Evolutionary conservation across 2,113 vertebrate genomes (phyloP).

Genomic region (Lophochroa leadbeateri): DNA sequence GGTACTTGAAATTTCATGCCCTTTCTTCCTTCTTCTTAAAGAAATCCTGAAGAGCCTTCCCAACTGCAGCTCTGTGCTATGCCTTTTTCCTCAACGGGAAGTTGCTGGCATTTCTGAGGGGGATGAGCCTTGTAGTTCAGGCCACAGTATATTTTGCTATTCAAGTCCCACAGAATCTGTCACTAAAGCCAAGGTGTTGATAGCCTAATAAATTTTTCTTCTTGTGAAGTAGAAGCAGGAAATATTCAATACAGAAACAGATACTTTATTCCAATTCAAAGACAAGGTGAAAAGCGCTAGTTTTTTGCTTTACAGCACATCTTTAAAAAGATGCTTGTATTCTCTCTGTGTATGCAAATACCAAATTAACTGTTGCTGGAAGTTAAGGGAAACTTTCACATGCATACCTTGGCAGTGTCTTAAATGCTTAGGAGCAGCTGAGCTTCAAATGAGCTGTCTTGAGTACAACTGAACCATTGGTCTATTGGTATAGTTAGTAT

Average conservation of each 20-base stretch:
- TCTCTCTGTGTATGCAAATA: neutral
- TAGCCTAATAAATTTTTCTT: neutral
- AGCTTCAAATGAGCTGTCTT: neutral
- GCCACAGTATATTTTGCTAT: neutral
- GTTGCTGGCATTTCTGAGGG: neutral
- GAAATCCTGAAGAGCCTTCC: neutral
- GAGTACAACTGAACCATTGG: neutral
- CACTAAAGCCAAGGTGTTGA: neutral
- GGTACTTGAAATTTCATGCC: neutral
- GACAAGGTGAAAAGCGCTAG: neutral
- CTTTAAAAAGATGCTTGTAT: neutral
- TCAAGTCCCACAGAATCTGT: neutral
- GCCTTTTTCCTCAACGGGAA: neutral
- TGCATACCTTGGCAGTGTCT: neutral
- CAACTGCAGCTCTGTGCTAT: neutral
- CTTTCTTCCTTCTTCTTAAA: neutral
- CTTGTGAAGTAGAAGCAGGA: neutral
- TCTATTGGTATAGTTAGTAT: neutral
- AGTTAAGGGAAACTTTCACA: neutral
- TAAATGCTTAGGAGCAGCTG: neutral
- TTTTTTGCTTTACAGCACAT: neutral
- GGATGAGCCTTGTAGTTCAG: neutral
- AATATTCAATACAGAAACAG: neutral
- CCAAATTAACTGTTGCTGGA: neutral
- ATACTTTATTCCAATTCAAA: neutral